phyloP scores from a whole-genome alignment of 2,888 invertebrate species.

The Lumbricus terrestris region DNA sequence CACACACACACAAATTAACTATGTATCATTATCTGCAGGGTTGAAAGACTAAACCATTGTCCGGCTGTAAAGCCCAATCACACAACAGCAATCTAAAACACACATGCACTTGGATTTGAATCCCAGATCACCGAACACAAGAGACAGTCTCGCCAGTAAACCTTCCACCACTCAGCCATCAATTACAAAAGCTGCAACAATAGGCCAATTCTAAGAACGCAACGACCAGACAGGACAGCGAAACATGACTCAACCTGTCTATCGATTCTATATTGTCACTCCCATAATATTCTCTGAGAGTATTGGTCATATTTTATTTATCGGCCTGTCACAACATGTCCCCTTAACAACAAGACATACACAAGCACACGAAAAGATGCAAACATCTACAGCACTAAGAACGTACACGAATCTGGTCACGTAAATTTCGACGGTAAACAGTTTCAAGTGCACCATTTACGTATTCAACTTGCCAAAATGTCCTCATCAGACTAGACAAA shows the following conservation, averaged over 20 bases:
- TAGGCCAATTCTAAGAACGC: neutral
- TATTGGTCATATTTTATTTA: neutral
- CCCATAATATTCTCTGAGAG: neutral
- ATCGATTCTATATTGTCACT: neutral
- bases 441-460: neutral
- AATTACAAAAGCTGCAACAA: neutral
- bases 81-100: too few relatives aligned
- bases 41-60: too few relatives aligned
- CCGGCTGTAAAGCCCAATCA: too few relatives aligned
- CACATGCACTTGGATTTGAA: neutral
- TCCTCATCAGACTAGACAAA: neutral
- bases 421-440: neutral
- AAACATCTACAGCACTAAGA: too few relatives aligned
- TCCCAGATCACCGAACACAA: neutral
- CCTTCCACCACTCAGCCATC: neutral
- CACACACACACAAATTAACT: too few relatives aligned
- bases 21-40: too few relatives aligned
- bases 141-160: neutral
- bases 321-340: neutral
- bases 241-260: neutral
- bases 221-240: neutral
- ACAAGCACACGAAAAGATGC: neutral
- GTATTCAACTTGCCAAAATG: neutral
- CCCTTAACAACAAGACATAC: neutral
- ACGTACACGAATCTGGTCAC: neutral